These are phyloP conservation scores for Ceyx cyanopectus DNA, from an alignment of 2,113 vertebrate species.

Conservation along the genomic window DNA sequence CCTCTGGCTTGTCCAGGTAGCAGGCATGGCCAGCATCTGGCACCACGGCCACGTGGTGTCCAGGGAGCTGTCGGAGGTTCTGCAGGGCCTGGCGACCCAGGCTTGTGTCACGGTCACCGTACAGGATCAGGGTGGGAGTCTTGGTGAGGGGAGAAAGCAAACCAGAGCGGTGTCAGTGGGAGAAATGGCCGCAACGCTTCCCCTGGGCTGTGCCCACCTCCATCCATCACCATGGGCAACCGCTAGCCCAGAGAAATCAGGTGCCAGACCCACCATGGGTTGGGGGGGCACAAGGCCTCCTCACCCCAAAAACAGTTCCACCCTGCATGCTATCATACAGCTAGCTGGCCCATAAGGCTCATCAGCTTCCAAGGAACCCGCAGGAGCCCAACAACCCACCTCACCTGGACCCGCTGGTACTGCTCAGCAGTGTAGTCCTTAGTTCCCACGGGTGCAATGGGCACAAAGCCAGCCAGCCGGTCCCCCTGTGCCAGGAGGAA, in stretches of 20 bases:
- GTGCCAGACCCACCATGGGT: background rate
- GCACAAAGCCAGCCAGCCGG: conserved; percentile 86
- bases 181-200: background rate
- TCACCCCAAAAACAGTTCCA: background rate
- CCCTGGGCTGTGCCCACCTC: background rate
- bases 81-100: conserved; percentile 89
- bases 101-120: conserved; percentile 85
- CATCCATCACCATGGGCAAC: fast-evolving
- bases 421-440: conserved; percentile 84
- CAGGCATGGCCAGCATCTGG: conserved; percentile 88
- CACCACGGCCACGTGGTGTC: conserved; percentile 81
- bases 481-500: conserved; percentile 84
- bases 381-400: background rate
- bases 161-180: background rate
- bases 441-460: conserved; percentile 89
- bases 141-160: conserved; percentile 52
- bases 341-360: background rate
- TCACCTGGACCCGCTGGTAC: conserved; percentile 88
- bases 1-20: conserved; percentile 91
- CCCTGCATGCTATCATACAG: background rate
- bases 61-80: conserved; percentile 87
- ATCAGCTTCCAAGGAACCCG: background rate
- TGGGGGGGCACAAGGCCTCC: background rate
- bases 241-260: background rate
- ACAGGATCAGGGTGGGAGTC: conserved; percentile 92